phyloP scores from a whole-genome alignment of 2,113 vertebrate genomes.

The Phaetusa simplex region DNA sequence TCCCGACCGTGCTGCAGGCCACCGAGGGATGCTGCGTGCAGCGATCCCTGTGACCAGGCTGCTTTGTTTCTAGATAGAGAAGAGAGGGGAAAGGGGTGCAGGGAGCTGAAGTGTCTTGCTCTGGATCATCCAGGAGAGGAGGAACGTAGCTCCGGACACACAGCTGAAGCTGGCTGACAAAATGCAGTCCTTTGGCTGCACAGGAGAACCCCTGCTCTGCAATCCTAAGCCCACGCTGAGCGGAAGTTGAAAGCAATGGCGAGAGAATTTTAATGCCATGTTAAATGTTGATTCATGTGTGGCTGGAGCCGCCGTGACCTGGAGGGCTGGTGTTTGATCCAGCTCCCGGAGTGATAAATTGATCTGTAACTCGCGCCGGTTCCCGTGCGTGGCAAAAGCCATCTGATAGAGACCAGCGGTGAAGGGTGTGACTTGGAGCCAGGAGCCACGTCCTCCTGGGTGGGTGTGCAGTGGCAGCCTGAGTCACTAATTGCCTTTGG shows the following conservation, averaged over 20 bases:
- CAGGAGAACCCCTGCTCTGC: not conserved
- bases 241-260: not conserved
- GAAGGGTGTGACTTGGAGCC: not conserved
- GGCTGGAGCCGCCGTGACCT: not conserved
- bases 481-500: constrained; percentile 6
- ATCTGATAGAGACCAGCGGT: not conserved
- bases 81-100: not conserved
- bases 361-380: not conserved
- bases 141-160: fast-evolving
- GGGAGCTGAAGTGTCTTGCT: not conserved
- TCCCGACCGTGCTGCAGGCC: fast-evolving
- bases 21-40: not conserved
- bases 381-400: not conserved
- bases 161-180: not conserved
- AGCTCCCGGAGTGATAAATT: not conserved
- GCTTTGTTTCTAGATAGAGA: not conserved
- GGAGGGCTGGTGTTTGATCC: not conserved
- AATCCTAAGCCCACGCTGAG: fast-evolving
- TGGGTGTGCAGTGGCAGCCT: not conserved
- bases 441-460: not conserved
- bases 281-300: constrained; percentile 25
- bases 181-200: not conserved
- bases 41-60: not conserved
- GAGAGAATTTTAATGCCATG: constrained; percentile 3
- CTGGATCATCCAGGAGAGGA: not conserved